Evolutionary conservation across 2,113 vertebrate genomes (phyloP).

Genomic region (Nipponia nippon): DNA sequence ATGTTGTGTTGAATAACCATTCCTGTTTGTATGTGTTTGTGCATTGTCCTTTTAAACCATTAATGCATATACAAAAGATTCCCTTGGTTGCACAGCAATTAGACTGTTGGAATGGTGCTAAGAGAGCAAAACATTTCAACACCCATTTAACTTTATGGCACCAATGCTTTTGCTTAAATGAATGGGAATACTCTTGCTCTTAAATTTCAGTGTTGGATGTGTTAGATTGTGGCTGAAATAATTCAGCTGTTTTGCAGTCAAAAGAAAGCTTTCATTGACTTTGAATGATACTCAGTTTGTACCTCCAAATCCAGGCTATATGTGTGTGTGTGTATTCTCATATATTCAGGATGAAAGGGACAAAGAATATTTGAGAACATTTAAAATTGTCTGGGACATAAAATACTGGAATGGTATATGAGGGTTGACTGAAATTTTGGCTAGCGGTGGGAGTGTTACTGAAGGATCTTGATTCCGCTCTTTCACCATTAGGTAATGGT

Average conservation of each 20-base stretch:
- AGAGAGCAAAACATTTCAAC: background rate
- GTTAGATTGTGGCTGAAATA: background rate
- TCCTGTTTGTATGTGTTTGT: background rate
- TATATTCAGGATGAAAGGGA: background rate
- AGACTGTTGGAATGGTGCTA: background rate
- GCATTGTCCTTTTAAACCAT: background rate
- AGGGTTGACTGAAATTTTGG: background rate
- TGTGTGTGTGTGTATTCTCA: background rate
- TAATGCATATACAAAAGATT: background rate
- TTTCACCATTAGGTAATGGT: background rate
- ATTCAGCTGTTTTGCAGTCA: background rate
- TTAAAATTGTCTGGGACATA: background rate
- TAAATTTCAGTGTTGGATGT: background rate
- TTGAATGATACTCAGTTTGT: background rate
- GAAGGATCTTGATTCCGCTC: background rate
- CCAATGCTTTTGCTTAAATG: background rate
- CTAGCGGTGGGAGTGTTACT: background rate
- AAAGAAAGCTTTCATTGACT: background rate
- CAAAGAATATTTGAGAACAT: background rate
- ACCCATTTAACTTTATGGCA: background rate
- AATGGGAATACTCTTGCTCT: background rate
- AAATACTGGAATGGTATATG: background rate
- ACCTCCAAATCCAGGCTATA: background rate
- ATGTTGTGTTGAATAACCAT: background rate
- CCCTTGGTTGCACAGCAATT: background rate